Conservation (phyloP, 2,888 invertebrate genomes). For the Drosophila flavopinicola region DNA sequence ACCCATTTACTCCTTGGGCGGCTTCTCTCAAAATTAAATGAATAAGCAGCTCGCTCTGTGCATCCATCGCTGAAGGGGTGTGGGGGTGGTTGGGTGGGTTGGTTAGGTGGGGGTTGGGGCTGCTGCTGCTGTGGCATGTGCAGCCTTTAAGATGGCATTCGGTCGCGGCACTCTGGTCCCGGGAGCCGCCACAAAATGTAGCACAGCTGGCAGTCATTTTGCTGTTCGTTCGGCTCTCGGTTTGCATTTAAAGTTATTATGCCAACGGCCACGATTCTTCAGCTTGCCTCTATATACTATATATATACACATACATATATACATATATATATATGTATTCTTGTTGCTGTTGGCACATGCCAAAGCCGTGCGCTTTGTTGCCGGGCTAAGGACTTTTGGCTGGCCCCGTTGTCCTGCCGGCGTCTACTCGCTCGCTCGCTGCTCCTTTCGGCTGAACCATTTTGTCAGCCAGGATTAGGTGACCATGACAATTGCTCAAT, state of each 20-base stretch:
- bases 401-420: constrained; percentile 12
- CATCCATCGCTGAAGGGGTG: constrained; percentile 33
- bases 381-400: constrained; percentile 35
- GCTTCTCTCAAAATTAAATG: constrained; percentile 72
- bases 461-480: constrained; percentile 70
- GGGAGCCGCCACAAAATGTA: constrained; percentile 46
- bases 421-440: constrained; percentile 6
- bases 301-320: background rate
- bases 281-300: constrained; percentile 15
- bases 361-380: constrained; percentile 46
- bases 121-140: constrained; percentile 40
- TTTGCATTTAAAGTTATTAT: constrained; percentile 61
- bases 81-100: background rate
- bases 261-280: constrained; percentile 30
- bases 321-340: background rate
- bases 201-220: constrained; percentile 71
- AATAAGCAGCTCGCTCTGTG: constrained; percentile 69
- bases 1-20: constrained; percentile 55
- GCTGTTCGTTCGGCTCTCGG: constrained; percentile 19
- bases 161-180: constrained; percentile 24
- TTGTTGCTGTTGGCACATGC: constrained; percentile 42
- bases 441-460: constrained; percentile 39
- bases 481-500: constrained; percentile 71
- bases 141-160: constrained; percentile 49
- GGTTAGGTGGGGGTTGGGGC: too few relatives aligned